Base-by-base conservation (phyloP, 2,888 invertebrate species). In the Chymomyza caudatula region DNA sequence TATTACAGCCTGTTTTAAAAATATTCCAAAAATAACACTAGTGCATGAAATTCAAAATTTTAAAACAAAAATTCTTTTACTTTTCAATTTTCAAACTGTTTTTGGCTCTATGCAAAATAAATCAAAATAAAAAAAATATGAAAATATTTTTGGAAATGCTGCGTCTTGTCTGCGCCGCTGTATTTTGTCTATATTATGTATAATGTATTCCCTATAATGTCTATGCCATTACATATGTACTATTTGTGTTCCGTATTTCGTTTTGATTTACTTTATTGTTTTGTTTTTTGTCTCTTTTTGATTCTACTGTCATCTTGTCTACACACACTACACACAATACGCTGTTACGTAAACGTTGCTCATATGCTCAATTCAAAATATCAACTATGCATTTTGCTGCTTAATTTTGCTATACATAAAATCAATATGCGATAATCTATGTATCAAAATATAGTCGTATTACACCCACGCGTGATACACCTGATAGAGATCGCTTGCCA, bases 381-480 rank as follows among this genome's bases (percentile, higher is more conserved):
- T 71, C 71, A 61, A 69, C 71, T 77, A 72, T 81, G 83, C 83
- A 83, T 83, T 76, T 84, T 85, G 83, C 85, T 65, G 84, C 85
- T 83, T 74, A 67, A 51, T 61, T 83, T 80, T 73, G 69, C 69
- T 63, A 19, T 47, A 20, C 51, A 51, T 51, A 51, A 15, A 47
- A 47, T 11, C 11, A 37, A 6, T 11, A 11, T 37, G 37, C 37
- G 37, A 37, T 37, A 4, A 44, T 47, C 47, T 47, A 55, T 61
- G 52, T 56, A 69, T 64, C 52, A 20, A 65, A 67, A 53, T 42
- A 59, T 58, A 96, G 96, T 94, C 96, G 96, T 91, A 92, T 94
- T 92, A 96, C 96, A 91, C 96, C 96, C 79, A 95, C 94, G 88
- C 89, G 90, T 75, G 96, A 96, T 92, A 95, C 95, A 84, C 96